These are phyloP conservation scores for Pangasius macronema DNA, from an alignment of 2,797 vertebrate genomes.

Conservation along the genomic window DNA sequence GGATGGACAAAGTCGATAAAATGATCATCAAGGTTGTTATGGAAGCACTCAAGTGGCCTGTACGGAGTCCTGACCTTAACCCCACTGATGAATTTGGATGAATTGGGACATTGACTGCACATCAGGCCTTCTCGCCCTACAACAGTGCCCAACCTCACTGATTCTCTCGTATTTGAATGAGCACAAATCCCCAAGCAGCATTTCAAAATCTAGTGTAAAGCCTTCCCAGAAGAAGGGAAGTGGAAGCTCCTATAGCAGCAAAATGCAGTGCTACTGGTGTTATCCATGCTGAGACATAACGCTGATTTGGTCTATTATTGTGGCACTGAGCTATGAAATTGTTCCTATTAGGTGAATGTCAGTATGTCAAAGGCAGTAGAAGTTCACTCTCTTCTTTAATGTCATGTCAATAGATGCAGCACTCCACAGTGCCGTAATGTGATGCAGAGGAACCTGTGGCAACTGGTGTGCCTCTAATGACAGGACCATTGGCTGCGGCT, in stretches of 20 bases:
- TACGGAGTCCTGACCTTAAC: neutral
- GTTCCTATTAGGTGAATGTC: neutral
- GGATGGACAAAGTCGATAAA: neutral
- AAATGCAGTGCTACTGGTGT: neutral
- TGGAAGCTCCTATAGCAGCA: neutral
- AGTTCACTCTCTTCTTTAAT: slow-evolving; percentile 68
- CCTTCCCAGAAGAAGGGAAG: neutral
- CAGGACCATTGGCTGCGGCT: slow-evolving; percentile 59
- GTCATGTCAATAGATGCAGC: slow-evolving; percentile 63
- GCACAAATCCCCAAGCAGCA: neutral
- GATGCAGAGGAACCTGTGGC: slow-evolving; percentile 72
- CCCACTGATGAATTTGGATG: neutral
- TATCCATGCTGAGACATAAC: neutral
- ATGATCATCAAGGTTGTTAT: neutral
- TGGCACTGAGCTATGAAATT: neutral
- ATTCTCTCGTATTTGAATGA: neutral
- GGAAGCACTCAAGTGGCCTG: neutral
- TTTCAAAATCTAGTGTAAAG: neutral
- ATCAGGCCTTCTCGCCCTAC: neutral
- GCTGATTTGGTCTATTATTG: neutral
- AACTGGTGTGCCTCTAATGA: slow-evolving; percentile 70
- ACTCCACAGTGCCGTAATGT: slow-evolving; percentile 66
- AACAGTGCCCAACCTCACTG: neutral
- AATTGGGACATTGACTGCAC: neutral
- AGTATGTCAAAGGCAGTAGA: slow-evolving; percentile 60